Evolutionary conservation across 2,888 invertebrate genomes (phyloP), one percentile per base, ranked within the genome.

Genomic region (Antitype chi): DNA sequence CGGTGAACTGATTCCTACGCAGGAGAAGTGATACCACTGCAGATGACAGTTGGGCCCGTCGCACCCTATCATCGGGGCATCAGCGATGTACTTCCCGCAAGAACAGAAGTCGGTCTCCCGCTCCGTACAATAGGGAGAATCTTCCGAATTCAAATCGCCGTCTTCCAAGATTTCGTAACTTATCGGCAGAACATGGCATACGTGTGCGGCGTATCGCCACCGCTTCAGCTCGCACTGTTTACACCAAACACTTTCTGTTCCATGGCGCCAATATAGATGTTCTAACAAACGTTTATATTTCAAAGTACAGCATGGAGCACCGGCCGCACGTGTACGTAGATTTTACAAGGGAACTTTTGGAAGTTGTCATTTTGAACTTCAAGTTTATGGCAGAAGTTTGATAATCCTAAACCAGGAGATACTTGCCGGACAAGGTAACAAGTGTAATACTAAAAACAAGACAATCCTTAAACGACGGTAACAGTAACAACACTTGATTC

Each of bases 181-280:
- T 69, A 92, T 92, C 0, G 95, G 95, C 15, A 95, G 86, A 1
- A 94, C 90, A 87, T 93, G 84, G 81, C 95, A 96, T 23, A 91
- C 74, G 86, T 95, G 95, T 11, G 87, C 88, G 1, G 95, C 94
- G 78, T 90, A 94, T 3, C 62, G 78, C 95, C 95, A 96, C 15
- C 89, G 89, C 80, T 91, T 93, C 57, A 94, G 55, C 0, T 88
- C 85, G 47, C 95, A 95, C 63, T 85, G 78, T 15, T 87, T 88
- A 83, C 95, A 96, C 84, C 82, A 87, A 13, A 81, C 66, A 71
- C 94, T 95, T 81, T 95, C 94, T 0, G 94, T 95, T 9, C 95
- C 95, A 77, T 95, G 95, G 11, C 93, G 90, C 95, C 95, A 95
- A 82, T 92, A 95, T 43, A 96, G 84, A 85, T 96, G 95, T 78